Evolutionary conservation across 2,113 vertebrate species (phyloP), one percentile per base, ranked within the genome.

Genomic region (Syrmaticus mikado): DNA sequence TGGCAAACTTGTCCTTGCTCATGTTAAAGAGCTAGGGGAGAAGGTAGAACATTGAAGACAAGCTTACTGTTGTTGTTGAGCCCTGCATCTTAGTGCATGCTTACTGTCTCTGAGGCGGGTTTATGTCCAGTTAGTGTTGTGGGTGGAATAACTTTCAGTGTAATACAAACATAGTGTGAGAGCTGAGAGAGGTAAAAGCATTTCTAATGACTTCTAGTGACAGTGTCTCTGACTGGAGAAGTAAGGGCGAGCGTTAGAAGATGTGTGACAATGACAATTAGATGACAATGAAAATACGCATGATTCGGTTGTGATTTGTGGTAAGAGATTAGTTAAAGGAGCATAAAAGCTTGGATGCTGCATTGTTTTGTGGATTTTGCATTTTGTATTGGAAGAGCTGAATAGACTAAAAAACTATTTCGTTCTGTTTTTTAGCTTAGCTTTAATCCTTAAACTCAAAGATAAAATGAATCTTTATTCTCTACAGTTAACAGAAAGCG

Each of bases 281-380:
- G n/a, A n/a, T 60, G 58, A 15, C 21, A 21, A 9, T 24, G 7
- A 64, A 28, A 12, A 17, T 41, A 4, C 6, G 18, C 8, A 18
- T 65, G 27, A 13, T 65, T 30, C 6, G 62, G 62, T 18, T 28
- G 62, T 64, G 16, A 40, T 64, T 30, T 41, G 38, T 19, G 24
- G 12, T 38, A 28, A 32, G 24, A 45, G 1, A 0, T 57, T 7
- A 38, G 21, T 7, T 71, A 2, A 45, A 58, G 71, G 9, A 13
- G 25, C 1, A 0, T 4, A 2, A 2, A 52, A 16, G 5, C 36
- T 24, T 36, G 10, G 30, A 8, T 57, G 25, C 25, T 62, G 36
- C 1, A 0, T 43, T 25, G 10, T n/a, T 67, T 71, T 67, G 13
- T 58, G 45, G 3, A 36, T 32, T 28, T 22, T 9, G 13, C 25